These are phyloP conservation scores for Rhinophrynus dorsalis DNA, from an alignment of 2,797 vertebrate genomes.

Conservation along the genomic window DNA sequence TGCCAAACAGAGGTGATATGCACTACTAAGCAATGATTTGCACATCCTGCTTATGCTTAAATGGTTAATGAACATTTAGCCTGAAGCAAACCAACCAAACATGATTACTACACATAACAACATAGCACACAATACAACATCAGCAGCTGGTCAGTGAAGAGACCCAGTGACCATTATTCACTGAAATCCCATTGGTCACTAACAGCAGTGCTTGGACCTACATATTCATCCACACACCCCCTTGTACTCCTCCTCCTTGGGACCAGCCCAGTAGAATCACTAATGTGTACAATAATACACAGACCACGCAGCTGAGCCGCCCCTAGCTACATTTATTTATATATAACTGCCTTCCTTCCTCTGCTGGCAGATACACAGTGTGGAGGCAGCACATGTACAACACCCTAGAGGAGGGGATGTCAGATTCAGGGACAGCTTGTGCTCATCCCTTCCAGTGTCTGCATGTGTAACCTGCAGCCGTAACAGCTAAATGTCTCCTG, in stretches of 20 bases:
- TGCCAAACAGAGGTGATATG: too few species aligned
- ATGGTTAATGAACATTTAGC: too few species aligned
- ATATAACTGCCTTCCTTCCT: not conserved
- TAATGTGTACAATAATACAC: not conserved
- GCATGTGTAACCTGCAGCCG: not conserved
- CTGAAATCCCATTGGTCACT: too few species aligned
- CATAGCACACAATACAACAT: too few species aligned
- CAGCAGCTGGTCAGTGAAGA: too few species aligned
- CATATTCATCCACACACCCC: not conserved
- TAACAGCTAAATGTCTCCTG: too few species aligned
- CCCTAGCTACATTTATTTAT: not conserved
- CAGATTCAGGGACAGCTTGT: slow-evolving; percentile 4
- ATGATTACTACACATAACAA: too few species aligned
- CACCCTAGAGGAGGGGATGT: not conserved
- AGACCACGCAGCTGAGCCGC: not conserved
- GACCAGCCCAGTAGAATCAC: slow-evolving; percentile 38
- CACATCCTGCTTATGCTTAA: too few species aligned
- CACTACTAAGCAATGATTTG: too few species aligned
- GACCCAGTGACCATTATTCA: too few species aligned
- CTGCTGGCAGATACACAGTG: not conserved
- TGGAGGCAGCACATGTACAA: not conserved
- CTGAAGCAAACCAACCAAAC: too few species aligned
- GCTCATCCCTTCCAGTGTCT: too few species aligned
- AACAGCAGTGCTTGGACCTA: slow-evolving; percentile 11
- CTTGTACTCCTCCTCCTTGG: slow-evolving; percentile 27